Conservation (phyloP, 1,140 invertebrate genomes). For the Drosophila mojavensis region DNA sequence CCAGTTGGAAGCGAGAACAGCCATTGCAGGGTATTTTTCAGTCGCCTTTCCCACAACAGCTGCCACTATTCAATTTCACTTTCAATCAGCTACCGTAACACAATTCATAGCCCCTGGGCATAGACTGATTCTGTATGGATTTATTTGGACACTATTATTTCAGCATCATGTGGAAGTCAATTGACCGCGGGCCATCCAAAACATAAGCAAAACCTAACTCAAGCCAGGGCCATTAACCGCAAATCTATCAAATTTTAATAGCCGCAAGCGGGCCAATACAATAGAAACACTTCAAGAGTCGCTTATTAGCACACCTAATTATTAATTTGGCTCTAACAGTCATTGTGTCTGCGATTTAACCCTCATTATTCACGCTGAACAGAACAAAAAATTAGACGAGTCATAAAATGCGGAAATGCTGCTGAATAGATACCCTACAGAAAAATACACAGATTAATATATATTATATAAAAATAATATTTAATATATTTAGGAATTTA, state of each 20-base stretch:
- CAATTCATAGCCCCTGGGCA: not conserved
- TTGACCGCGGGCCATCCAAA: not conserved
- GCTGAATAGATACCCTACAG: not conserved
- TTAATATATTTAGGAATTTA: too few relatives aligned
- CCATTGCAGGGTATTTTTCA: not conserved
- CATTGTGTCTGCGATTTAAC: conserved; percentile 15
- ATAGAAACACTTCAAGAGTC: conserved; percentile 7
- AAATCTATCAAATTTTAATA: conserved; percentile 5
- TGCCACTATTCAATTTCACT: not conserved
- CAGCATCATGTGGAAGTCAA: conserved; percentile 16
- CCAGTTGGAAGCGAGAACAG: too few relatives aligned
- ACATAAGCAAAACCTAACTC: not conserved
- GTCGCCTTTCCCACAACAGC: not conserved
- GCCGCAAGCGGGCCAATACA: not conserved
- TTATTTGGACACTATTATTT: not conserved
- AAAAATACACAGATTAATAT: too few relatives aligned
- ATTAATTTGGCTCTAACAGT: conserved; percentile 21
- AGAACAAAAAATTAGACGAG: not conserved
- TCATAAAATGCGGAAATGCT: not conserved
- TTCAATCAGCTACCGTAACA: conserved; percentile 3
- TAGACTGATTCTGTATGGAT: conserved; percentile 3
- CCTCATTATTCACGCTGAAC: conserved; percentile 19
- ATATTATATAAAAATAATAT: too few relatives aligned
- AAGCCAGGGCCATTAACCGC: conserved; percentile 5
- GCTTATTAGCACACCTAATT: conserved; percentile 29